Percentiles rank a stretch among this genome's conserved stretches.
These are phyloP conservation scores for Ivindomyrus marchei DNA, from an alignment of 2,113 vertebrate species.

Conservation along the genomic window DNA sequence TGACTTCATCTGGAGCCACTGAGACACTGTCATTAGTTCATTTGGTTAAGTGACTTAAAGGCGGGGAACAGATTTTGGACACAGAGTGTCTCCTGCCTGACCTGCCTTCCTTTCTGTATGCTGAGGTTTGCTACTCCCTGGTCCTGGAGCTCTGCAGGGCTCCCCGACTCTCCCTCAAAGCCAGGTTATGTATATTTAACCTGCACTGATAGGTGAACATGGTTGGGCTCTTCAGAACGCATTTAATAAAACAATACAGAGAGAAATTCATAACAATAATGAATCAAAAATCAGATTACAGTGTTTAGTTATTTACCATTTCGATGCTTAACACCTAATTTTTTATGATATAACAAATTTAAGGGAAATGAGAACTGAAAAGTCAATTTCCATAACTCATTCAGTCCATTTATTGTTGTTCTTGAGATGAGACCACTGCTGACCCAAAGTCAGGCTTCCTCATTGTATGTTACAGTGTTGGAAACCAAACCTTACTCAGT, in stretches of 20 bases:
- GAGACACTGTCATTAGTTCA: not conserved
- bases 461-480: not conserved
- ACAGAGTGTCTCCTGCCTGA: not conserved
- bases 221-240: not conserved
- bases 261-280: not conserved
- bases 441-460: not conserved
- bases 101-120: not conserved
- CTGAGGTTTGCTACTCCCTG: not conserved
- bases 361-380: not conserved
- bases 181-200: not conserved
- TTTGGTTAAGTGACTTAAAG: not conserved
- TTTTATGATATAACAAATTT: not conserved
- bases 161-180: not conserved
- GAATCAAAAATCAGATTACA: not conserved
- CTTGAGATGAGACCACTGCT: not conserved
- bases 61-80: not conserved
- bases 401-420: not conserved
- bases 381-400: not conserved
- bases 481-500: not conserved
- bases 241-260: not conserved
- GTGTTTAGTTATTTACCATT: not conserved
- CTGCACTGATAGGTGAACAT: not conserved
- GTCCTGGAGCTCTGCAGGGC: not conserved
- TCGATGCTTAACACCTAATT: not conserved
- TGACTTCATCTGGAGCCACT: not conserved